Conservation (phyloP, 2,888 invertebrate species). For the Syritta pipiens region DNA sequence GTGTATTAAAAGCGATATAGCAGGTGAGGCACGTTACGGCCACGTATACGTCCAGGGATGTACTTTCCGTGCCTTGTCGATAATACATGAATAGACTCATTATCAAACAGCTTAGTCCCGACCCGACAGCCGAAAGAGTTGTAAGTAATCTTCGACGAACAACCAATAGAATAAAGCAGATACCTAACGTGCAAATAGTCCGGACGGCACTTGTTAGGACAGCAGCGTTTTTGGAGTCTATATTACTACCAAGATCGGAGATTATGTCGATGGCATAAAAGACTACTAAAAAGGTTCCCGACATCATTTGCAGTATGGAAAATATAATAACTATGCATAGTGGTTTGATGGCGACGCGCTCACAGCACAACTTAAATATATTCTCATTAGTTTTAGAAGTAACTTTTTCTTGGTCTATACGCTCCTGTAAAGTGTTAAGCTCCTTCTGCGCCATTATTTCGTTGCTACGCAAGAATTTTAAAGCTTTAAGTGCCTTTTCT, state of each 20-base stretch:
- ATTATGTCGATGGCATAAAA: slow-evolving; percentile 89
- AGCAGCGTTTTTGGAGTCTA: slow-evolving; percentile 82
- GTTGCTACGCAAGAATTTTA: slow-evolving; percentile 83
- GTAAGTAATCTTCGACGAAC: slow-evolving; percentile 85
- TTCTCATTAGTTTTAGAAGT: slow-evolving; percentile 77
- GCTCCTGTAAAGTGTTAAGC: slow-evolving; percentile 82
- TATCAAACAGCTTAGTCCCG: slow-evolving; percentile 83
- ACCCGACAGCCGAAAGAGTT: slow-evolving; percentile 84
- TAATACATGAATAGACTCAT: slow-evolving; percentile 81
- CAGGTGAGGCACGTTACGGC: slow-evolving; percentile 81
- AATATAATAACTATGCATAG: slow-evolving; percentile 86
- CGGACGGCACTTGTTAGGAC: slow-evolving; percentile 85
- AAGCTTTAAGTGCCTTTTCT: slow-evolving; percentile 81
- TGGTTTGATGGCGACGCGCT: slow-evolving; percentile 85
- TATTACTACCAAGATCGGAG: slow-evolving; percentile 80
- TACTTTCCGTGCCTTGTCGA: slow-evolving; percentile 73
- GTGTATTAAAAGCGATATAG: slow-evolving; percentile 88
- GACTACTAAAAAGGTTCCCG: slow-evolving; percentile 88
- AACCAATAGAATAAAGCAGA: slow-evolving; percentile 83
- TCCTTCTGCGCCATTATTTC: slow-evolving; percentile 82
- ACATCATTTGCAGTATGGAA: slow-evolving; percentile 86
- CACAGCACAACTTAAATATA: slow-evolving; percentile 81
- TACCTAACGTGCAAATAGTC: slow-evolving; percentile 83
- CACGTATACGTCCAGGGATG: slow-evolving; percentile 73
- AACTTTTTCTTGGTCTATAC: slow-evolving; percentile 82